Evolutionary conservation across 2,113 vertebrate genomes (phyloP).

Genomic region (Thryonomys swinderianus): DNA sequence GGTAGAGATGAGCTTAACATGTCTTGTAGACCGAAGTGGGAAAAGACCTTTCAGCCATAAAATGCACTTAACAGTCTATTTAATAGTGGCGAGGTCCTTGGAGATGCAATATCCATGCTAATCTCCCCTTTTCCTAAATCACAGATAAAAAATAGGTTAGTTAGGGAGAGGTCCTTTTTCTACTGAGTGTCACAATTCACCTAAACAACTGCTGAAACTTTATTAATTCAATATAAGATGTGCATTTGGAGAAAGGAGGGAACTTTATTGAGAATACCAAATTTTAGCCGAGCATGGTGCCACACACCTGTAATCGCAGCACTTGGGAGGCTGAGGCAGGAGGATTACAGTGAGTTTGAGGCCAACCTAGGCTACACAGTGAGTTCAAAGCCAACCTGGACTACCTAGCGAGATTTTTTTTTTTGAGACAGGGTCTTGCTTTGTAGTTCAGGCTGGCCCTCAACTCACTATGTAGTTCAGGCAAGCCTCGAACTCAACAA

Average conservation of each 20-base stretch:
- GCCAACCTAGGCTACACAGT: background rate
- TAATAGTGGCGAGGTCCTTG: constrained; percentile 90
- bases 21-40: constrained; percentile 84
- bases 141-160: constrained; percentile 88
- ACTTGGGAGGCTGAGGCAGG: background rate
- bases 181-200: constrained; percentile 84
- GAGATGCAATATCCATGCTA: constrained; percentile 90
- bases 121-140: constrained; percentile 88
- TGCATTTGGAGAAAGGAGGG: constrained; percentile 60
- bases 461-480: too few relatives aligned
- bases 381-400: background rate
- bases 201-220: constrained; percentile 87
- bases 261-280: constrained; percentile 67
- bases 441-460: too few relatives aligned
- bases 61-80: constrained; percentile 92
- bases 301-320: background rate
- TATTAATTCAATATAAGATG: constrained; percentile 80
- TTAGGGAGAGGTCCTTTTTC: constrained; percentile 81
- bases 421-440: too few relatives aligned
- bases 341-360: background rate
- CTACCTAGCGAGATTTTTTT: background rate
- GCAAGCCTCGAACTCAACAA: too few relatives aligned
- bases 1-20: constrained; percentile 87
- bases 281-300: background rate
- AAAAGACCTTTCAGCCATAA: constrained; percentile 89